Evolutionary conservation across 2,797 vertebrate genomes (phyloP).

Genomic region (Pithecia hirsuta): DNA sequence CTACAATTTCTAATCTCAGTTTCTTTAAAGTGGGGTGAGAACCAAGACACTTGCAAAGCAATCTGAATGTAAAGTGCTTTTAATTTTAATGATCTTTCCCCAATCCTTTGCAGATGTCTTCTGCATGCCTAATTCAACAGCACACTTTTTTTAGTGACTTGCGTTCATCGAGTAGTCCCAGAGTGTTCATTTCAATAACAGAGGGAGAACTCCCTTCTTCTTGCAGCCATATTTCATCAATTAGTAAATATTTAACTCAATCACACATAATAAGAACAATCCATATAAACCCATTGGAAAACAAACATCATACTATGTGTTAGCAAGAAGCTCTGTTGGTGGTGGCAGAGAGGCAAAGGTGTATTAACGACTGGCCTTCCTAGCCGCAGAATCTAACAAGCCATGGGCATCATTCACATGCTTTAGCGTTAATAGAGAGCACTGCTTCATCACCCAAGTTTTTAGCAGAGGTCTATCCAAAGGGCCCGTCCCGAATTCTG

Average conservation of each 20-base stretch:
- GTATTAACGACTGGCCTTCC: background rate
- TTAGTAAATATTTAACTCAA: conserved; percentile 54
- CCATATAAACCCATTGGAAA: background rate
- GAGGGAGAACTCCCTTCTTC: background rate
- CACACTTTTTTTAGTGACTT: background rate
- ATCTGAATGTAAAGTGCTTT: conserved; percentile 38
- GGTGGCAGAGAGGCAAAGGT: background rate
- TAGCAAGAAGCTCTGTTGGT: background rate
- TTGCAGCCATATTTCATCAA: background rate
- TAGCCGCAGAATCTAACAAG: too few species aligned
- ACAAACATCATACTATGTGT: background rate
- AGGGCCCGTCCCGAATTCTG: background rate
- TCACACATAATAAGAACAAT: background rate
- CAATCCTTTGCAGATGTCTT: background rate
- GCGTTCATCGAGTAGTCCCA: background rate
- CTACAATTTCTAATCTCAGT: conserved; percentile 9
- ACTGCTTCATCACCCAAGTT: background rate
- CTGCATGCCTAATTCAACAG: background rate
- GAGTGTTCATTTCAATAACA: background rate
- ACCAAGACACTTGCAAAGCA: conserved; percentile 17
- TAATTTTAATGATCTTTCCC: conserved; percentile 29
- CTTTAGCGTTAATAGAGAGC: background rate
- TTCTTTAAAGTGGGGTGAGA: conserved; percentile 19
- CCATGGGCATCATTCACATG: rapidly evolving
- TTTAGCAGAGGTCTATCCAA: background rate